Percentiles rank a stretch among this genome's conserved stretches.
Conservation (phyloP, 1,140 invertebrate species). For the Parapsyche elsis region DNA sequence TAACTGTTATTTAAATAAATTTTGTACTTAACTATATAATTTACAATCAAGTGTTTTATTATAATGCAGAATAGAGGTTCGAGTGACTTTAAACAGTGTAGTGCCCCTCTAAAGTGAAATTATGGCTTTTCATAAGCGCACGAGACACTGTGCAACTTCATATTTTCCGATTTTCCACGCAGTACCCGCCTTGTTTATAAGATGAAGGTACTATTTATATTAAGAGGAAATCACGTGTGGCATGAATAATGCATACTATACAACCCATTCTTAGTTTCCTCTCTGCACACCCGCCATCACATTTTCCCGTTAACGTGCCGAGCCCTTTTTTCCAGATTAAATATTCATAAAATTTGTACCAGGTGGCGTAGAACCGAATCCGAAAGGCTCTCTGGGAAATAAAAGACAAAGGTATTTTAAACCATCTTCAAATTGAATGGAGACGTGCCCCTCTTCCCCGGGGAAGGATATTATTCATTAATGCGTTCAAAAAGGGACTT, state of each 20-base stretch:
- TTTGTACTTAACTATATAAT: too few species aligned
- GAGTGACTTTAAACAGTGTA: neutral
- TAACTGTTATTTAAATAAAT: too few species aligned
- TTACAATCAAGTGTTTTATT: neutral
- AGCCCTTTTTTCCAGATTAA: neutral
- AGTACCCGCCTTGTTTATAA: neutral
- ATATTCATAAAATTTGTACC: conserved; percentile 12
- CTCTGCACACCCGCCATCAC: too few species aligned
- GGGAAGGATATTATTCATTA: conserved; percentile 6
- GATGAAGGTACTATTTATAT: neutral
- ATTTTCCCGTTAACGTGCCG: neutral
- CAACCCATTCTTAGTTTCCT: too few species aligned
- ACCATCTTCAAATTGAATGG: too few species aligned
- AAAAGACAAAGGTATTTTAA: too few species aligned
- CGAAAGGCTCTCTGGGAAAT: too few species aligned
- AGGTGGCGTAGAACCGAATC: neutral
- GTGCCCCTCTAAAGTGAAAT: conserved; percentile 1
- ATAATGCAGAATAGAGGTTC: neutral
- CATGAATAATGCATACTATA: neutral
- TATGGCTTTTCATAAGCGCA: neutral
- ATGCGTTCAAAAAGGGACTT: neutral
- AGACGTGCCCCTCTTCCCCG: neutral
- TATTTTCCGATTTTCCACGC: conserved; percentile 12
- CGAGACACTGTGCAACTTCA: neutral
- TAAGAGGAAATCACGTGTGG: conserved; percentile 4